A percentile compares a stretch with the other conserved stretches of the same genome.
Conservation (phyloP, 2,888 invertebrate genomes). For the Baronia brevicornis region DNA sequence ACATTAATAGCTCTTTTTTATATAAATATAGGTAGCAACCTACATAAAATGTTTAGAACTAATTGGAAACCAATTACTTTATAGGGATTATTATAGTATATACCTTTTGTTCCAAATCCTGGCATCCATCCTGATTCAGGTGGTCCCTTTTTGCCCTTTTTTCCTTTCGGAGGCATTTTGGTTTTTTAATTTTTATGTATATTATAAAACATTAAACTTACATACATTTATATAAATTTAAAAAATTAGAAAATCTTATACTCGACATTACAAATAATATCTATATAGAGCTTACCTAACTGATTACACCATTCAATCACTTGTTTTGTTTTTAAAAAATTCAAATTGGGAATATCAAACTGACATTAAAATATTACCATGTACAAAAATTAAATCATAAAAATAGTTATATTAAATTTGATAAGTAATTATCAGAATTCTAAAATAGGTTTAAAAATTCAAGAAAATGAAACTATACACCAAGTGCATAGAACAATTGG, state of each 20-base stretch:
- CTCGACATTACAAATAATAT: conserved; percentile 24
- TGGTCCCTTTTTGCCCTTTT: conserved; percentile 47
- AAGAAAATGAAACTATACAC: too few species aligned
- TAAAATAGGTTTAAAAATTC: too few species aligned
- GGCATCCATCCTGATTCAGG: conserved; percentile 70
- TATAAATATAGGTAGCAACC: too few species aligned
- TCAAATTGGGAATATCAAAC: conserved; percentile 15
- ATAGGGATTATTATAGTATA: conserved; percentile 12
- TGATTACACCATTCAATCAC: conserved; percentile 15
- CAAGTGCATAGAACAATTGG: too few species aligned
- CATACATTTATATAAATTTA: conserved; percentile 21
- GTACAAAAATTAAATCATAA: too few species aligned
- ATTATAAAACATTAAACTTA: conserved; percentile 19
- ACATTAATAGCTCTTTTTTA: too few species aligned
- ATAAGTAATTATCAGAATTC: too few species aligned
- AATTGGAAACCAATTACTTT: too few species aligned
- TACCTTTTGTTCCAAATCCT: conserved; percentile 65
- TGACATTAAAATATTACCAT: conserved; percentile 5
- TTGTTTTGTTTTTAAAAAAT: conserved; percentile 8
- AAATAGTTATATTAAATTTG: too few species aligned
- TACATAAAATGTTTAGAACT: too few species aligned
- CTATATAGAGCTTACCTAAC: conserved; percentile 23
- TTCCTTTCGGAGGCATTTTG: conserved; percentile 53
- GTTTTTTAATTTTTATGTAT: conserved; percentile 18
- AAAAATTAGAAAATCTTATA: conserved; percentile 16